A percentile compares a stretch with the other conserved stretches of the same genome.
phyloP scores from a whole-genome alignment of 2,113 vertebrate genomes.

The Guaruba guarouba region DNA sequence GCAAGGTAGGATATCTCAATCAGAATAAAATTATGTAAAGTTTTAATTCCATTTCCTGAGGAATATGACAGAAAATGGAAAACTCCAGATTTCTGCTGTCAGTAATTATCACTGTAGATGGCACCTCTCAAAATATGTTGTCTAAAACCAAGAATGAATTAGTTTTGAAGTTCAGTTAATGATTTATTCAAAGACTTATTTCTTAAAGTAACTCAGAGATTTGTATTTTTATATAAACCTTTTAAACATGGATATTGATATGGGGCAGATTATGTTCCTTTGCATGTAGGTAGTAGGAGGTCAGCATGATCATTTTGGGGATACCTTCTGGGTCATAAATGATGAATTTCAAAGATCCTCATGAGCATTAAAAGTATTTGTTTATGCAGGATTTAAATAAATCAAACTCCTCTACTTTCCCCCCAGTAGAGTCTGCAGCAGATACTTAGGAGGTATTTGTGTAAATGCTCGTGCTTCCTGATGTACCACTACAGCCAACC shows the following conservation, averaged over 20 bases:
- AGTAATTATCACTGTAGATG: neutral
- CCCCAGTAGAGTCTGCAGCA: neutral
- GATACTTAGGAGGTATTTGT: neutral
- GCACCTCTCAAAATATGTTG: neutral
- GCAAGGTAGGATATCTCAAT: constrained; percentile 86
- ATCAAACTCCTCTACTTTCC: neutral
- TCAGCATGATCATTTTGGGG: neutral
- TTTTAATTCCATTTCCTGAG: neutral
- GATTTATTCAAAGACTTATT: neutral
- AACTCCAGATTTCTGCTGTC: neutral
- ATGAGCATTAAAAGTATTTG: neutral
- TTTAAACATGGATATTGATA: neutral
- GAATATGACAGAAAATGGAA: neutral
- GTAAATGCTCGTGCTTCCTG: neutral
- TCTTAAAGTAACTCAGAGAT: neutral
- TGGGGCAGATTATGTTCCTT: neutral
- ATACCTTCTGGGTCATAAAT: neutral
- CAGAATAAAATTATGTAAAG: neutral
- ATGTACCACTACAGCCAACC: neutral
- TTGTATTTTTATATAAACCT: neutral
- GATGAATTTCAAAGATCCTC: neutral
- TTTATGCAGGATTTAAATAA: neutral
- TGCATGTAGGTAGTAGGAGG: neutral
- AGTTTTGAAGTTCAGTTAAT: neutral
- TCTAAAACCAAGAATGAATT: neutral